phyloP scores from a whole-genome alignment of 2,113 vertebrate genomes.

The Corythoichthys intestinalis region DNA sequence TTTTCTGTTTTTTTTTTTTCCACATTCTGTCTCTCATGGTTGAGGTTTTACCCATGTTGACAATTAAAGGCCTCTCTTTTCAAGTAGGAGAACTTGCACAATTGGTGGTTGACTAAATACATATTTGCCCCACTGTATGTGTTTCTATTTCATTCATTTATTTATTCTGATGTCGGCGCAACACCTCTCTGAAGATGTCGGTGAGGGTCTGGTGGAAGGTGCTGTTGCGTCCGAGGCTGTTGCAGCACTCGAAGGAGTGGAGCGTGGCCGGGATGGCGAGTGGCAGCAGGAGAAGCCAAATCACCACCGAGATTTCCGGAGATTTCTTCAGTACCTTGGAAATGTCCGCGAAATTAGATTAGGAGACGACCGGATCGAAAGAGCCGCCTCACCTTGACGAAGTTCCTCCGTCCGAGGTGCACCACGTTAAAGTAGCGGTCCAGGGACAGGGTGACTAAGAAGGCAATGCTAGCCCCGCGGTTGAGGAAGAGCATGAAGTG shows the following conservation, averaged over 20 bases:
- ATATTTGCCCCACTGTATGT: too few relatives aligned
- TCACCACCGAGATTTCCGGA: slow-evolving; percentile 46
- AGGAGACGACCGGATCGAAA: background rate
- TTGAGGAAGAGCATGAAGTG: slow-evolving; percentile 77
- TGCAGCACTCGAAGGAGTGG: slow-evolving; percentile 63
- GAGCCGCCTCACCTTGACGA: slow-evolving; percentile 40
- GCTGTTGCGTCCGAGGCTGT: slow-evolving; percentile 38
- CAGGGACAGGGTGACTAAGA: slow-evolving; percentile 73
- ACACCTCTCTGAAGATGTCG: slow-evolving; percentile 53
- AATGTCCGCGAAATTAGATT: slow-evolving; percentile 12
- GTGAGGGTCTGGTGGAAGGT: slow-evolving; percentile 5
- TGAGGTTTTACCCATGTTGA: too few relatives aligned
- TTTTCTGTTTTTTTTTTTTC: too few relatives aligned
- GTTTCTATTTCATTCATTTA: too few relatives aligned
- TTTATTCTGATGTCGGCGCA: too few relatives aligned
- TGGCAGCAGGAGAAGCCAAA: slow-evolving; percentile 71
- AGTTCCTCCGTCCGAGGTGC: slow-evolving; percentile 63
- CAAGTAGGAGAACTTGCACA: too few relatives aligned
- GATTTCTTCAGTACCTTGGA: slow-evolving; percentile 57
- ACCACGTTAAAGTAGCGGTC: slow-evolving; percentile 79
- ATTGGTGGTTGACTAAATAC: too few relatives aligned
- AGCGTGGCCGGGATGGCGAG: slow-evolving; percentile 68
- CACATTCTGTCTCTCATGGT: too few relatives aligned
- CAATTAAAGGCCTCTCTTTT: too few relatives aligned
- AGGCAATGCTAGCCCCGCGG: slow-evolving; percentile 72